Evolutionary conservation across 2,113 vertebrate genomes (phyloP), one percentile per base, ranked within the genome.

Genomic region (Sceloporus undulatus): DNA sequence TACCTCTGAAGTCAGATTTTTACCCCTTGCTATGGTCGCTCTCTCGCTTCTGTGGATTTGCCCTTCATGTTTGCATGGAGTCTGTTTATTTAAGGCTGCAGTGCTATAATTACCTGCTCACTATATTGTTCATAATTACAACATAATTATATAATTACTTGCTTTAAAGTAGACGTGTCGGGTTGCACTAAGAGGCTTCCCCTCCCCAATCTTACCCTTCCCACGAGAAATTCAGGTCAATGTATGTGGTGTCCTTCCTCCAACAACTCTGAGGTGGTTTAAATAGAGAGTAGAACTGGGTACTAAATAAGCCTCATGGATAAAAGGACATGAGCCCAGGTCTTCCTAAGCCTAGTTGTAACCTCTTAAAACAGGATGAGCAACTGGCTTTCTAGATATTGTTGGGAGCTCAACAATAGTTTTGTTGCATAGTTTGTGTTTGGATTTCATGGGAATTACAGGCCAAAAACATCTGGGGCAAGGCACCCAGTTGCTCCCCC

Each of bases 271-370:
- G 2, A 13, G 13, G 54, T 10, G 10, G 29, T 16, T 34, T 1
- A 7, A 3, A 2, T 8, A 16, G 0, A 11, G 82, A 73, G 5
- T n/a, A 0, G 18, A 62, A 14, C 1, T 4, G 13, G 3, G 13
- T 62, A 65, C 52, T n/a, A 81, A 21, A 21, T 10, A 21, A 14
- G 4, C 9, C n/a, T 38, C 9, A 18, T 83, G 42, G 66, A 42
- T 70, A n/a, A 79, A 3, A 29, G 27, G 13, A 79, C 56, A 8
- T n/a, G 78, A 79, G 18, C 27, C 29, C 78, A 56, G 78, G 78
- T 7, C 29, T 79, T 14, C 52, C n/a, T 27, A 19, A 8, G 7
- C 27, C 4, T 7, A 7, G 14, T 56, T 54, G 29, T 48, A 18
- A 62, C 11, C 16, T 59, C 14, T 18, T 62, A 16, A 62, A 1